Conservation (phyloP, 2,797 vertebrate genomes). For the Chiloscyllium punctatum region DNA sequence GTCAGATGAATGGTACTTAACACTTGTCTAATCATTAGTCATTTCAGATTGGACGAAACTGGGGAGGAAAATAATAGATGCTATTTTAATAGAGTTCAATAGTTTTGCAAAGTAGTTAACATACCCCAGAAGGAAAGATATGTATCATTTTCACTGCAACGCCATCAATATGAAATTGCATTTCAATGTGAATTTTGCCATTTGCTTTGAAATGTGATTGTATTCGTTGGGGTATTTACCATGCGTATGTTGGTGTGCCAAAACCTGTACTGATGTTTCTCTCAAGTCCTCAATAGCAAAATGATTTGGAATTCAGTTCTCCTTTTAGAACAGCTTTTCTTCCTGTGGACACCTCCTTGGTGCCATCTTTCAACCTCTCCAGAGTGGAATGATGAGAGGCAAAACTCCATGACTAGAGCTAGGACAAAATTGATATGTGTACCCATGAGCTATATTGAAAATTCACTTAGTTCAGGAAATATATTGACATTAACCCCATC, state of each 20-base stretch:
- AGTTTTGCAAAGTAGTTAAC: neutral
- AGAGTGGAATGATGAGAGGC: neutral
- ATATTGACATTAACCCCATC: too few species aligned
- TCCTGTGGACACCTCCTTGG: neutral
- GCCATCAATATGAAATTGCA: neutral
- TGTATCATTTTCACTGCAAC: neutral
- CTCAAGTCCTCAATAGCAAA: neutral
- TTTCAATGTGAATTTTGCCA: neutral
- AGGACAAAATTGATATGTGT: neutral
- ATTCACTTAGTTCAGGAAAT: neutral
- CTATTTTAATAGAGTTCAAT: neutral
- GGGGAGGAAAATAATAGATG: neutral
- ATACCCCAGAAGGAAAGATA: neutral
- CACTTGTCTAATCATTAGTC: neutral
- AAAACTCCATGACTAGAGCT: neutral
- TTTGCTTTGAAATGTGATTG: neutral
- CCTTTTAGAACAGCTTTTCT: neutral
- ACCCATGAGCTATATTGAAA: neutral
- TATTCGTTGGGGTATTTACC: neutral
- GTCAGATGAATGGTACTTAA: neutral
- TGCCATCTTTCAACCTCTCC: neutral
- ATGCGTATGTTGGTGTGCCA: neutral
- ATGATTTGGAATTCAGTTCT: neutral
- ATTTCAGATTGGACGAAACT: neutral
- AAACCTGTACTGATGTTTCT: neutral